A percentile compares a stretch with the other conserved stretches of the same genome.
These are phyloP conservation scores for Ammodytes dubius DNA, from an alignment of 2,113 vertebrate species.

Conservation along the genomic window DNA sequence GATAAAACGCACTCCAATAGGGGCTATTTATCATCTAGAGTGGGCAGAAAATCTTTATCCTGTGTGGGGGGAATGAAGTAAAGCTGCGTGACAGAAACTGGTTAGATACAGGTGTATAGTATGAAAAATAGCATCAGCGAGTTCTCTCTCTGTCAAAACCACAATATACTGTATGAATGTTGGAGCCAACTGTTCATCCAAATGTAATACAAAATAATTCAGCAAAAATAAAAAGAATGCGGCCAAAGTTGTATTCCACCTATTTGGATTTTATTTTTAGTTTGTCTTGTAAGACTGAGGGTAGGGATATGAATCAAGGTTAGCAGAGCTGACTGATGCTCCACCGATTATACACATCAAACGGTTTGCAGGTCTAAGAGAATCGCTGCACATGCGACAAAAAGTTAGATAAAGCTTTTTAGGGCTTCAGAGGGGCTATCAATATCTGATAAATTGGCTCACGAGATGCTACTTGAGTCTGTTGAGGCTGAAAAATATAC, in stretches of 20 bases:
- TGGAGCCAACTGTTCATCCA: neutral
- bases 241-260: neutral
- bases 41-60: neutral
- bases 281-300: neutral
- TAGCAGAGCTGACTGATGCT: neutral
- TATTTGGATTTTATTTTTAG: neutral
- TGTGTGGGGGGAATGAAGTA: neutral
- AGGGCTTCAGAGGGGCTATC: no score
- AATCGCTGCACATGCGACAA: no score
- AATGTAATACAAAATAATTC: neutral
- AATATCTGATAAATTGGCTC: no score
- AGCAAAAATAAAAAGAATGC: neutral
- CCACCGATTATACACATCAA: neutral
- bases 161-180: neutral
- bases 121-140: neutral
- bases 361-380: neutral
- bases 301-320: neutral
- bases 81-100: neutral
- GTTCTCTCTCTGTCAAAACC: slow-evolving; percentile 13
- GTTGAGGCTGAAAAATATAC: neutral
- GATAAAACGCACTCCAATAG: slow-evolving; percentile 16
- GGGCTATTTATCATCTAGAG: neutral
- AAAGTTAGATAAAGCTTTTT: no score
- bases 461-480: no score
- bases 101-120: neutral